Evolutionary conservation across 2,113 vertebrate species (phyloP), one percentile per base, ranked within the genome.

Genomic region (Syngnathus floridae): DNA sequence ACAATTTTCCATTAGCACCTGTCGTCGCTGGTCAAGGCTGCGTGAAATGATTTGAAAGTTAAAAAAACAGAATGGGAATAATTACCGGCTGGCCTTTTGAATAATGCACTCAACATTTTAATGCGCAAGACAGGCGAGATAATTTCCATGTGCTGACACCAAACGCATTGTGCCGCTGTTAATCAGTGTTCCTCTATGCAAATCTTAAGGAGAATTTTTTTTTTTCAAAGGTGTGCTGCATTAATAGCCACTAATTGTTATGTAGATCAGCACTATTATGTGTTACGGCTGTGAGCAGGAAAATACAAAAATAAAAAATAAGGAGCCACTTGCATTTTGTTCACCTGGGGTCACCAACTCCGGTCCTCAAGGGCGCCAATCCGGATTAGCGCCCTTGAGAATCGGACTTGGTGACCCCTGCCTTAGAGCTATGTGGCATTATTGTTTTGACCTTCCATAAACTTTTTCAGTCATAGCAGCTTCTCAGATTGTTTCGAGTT

Each of bases 31-130:
- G 21, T 61, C n/a, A 26, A 43, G 7, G 21, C 13, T 13, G 21
- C 14, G n/a, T 43, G 59, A 61, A 41, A 43, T 41, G 3, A 43
- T 61, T 61, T 36, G 21, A 9, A 21, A 43, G 21, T 43, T 31
- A 61, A 60, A 61, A 60, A 60, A n/a, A 60, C 38, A 61, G 40
- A 61, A 61, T 14, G 40, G 38, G 40, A 43, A 61, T 61, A 61
- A 61, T 61, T 61, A 41, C 38, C 21, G 59, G 59, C 4, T 43
- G n/a, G 59, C 59, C 43, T 43, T 61, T 61, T 56, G 36, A 61
- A 61, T 61, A 61, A 45, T 61, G 40, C 59, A 61, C 43, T 61
- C 59, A 45, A 40, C 59, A 45, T 61, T 61, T 61, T 61, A 61
- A 61, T 61, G 37, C 10, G 17, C 36, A 21, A 60, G 58, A 43